These are phyloP conservation scores for Mugil cephalus DNA, from an alignment of 2,113 vertebrate genomes.

Conservation along the genomic window DNA sequence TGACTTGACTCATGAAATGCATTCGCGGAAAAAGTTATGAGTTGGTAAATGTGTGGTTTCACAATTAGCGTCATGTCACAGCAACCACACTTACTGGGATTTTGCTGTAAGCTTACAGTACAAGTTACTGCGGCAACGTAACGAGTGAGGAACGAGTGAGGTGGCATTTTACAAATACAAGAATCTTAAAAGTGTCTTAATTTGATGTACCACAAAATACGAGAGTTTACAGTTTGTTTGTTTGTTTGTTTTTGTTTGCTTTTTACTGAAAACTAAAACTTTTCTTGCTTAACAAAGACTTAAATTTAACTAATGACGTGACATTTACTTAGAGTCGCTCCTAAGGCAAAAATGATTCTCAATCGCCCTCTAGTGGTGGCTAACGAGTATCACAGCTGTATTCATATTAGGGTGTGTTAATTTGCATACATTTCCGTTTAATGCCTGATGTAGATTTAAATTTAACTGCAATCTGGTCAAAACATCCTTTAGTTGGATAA, in stretches of 20 bases:
- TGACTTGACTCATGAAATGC: neutral
- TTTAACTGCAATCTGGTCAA: too few species aligned
- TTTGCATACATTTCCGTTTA: neutral
- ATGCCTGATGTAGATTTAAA: too few species aligned
- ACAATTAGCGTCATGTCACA: neutral
- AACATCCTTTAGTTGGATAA: too few species aligned
- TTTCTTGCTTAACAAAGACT: too few species aligned
- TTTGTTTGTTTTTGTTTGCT: too few species aligned
- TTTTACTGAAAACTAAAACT: too few species aligned
- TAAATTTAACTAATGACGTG: too few species aligned
- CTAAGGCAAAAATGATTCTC: neutral
- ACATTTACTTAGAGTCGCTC: too few species aligned
- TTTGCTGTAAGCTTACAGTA: neutral
- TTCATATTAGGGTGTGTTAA: neutral
- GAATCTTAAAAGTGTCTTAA: too few species aligned
- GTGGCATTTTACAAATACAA: neutral
- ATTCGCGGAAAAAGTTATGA: neutral
- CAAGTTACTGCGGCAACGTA: neutral
- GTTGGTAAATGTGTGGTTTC: slow-evolving; percentile 3
- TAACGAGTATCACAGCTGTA: neutral
- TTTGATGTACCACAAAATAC: too few species aligned
- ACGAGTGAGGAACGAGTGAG: neutral
- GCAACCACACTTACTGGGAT: too few species aligned
- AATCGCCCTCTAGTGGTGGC: slow-evolving; percentile 43
- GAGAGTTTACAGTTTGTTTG: too few species aligned